Evolutionary conservation across 2,888 invertebrate species (phyloP), one percentile per base, ranked within the genome.

Genomic region (Cosmia trapezina): DNA sequence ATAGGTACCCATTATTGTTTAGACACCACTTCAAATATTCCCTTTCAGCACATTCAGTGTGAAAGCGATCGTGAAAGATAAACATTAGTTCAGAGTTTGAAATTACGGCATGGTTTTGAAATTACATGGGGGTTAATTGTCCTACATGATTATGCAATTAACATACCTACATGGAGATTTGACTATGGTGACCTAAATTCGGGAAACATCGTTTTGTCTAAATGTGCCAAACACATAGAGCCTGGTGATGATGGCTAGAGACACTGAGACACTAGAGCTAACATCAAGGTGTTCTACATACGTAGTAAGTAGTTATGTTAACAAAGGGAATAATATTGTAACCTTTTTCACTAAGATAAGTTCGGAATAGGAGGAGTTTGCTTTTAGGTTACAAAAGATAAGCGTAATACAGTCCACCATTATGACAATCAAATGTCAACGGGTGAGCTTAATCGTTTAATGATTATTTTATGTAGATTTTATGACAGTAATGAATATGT

Each of bases 381-480:
- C 41, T 43, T 61, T n/a, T 43, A 41, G 6, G 12, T 45, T 14
- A 49, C 12, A 17, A 12, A 41, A n/a, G n/a, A 22, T 61, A 37
- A 73, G 28, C 41, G 22, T 54, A 14, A 45, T 49, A 51, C 17
- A 56, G 33, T 33, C 19, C 47, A 82, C 33, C 65, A 43, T 78
- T 78, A 66, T 66, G 54, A 64, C 73, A 33, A 62, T 67, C 33
- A 67, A 70, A 70, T 65, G 59, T 61, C 64, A 80, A 67, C 41
- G 74, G 43, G 64, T 79, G 56, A 37, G 37, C 63, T 45, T 56
- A 54, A 70, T 70, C 49, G 70, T 60, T n/a, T 63, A 67, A 70
- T 62, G 63, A 70, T 61, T 59, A 49, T 73, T 83, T 70, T 68
- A 79, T 79, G 74, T 68, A 78, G 57, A 82, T 75, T 73, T 84